Evolutionary conservation across 2,113 vertebrate species (phyloP).

Genomic region (Megaleporinus macrocephalus): DNA sequence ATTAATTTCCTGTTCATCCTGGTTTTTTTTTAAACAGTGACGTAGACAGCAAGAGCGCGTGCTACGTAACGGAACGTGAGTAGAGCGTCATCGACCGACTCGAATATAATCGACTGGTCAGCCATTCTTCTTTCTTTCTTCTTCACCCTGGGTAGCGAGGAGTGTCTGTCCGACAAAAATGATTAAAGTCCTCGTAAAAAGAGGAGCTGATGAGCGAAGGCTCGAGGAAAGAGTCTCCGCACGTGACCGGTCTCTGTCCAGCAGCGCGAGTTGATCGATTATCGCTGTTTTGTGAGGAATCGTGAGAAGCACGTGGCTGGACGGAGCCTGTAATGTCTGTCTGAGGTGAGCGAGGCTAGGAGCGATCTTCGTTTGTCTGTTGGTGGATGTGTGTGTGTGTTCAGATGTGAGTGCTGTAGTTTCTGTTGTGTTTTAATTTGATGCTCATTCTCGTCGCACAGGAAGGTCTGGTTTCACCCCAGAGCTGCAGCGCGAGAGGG

Average conservation of each 20-base stretch:
- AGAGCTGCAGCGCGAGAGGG: no score
- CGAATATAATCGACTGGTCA: neutral
- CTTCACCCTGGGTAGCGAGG: neutral
- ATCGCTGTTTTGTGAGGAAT: neutral
- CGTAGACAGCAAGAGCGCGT: neutral
- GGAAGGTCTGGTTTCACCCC: no score
- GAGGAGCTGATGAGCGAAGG: neutral
- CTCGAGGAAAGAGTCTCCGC: accelerated
- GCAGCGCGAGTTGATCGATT: neutral
- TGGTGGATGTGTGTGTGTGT: no score
- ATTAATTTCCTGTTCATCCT: no score
- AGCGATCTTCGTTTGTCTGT: no score
- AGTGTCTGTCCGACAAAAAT: no score
- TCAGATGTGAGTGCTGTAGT: no score
- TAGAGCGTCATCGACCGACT: neutral
- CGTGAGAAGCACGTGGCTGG: conserved; percentile 11
- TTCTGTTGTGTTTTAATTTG: no score
- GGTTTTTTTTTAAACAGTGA: neutral
- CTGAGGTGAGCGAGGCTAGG: no score
- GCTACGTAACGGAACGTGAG: neutral
- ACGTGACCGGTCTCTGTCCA: neutral
- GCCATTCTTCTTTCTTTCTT: neutral
- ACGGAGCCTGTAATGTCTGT: neutral
- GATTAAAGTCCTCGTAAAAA: neutral
- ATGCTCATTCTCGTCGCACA: no score